Evolutionary conservation across 2,888 invertebrate species (phyloP).

Genomic region (Rotaria socialis): DNA sequence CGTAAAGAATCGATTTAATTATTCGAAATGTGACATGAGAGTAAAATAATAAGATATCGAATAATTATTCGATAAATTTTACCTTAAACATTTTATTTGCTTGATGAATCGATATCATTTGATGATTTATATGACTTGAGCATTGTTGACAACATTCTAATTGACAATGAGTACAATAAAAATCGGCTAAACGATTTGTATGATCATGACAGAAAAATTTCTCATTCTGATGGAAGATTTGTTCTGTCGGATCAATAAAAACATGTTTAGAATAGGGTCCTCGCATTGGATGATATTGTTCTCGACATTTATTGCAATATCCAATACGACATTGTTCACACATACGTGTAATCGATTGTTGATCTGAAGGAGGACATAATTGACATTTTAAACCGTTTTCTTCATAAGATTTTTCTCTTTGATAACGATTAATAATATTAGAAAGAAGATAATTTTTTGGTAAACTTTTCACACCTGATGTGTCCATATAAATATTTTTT

Average conservation of each 20-base stretch:
- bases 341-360: slow-evolving; percentile 73
- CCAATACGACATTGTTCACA: slow-evolving; percentile 82
- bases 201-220: neutral
- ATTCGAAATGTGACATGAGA: neutral
- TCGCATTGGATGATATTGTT: slow-evolving; percentile 84
- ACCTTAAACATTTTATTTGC: neutral
- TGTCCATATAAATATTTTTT: slow-evolving; percentile 84
- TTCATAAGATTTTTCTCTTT: slow-evolving; percentile 56
- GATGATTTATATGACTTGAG: neutral
- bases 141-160: slow-evolving; percentile 35
- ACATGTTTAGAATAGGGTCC: slow-evolving; percentile 88
- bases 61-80: neutral
- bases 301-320: slow-evolving; percentile 85
- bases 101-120: neutral
- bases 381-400: slow-evolving; percentile 48
- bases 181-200: neutral
- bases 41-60: neutral
- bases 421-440: slow-evolving; percentile 80
- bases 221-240: neutral
- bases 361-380: slow-evolving; percentile 43
- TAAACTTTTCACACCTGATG: slow-evolving; percentile 82
- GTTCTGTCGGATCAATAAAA: slow-evolving; percentile 63
- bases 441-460: slow-evolving; percentile 87
- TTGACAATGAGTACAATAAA: slow-evolving; percentile 1
- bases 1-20: neutral